These are phyloP conservation scores for Eospalax fontanierii DNA, from an alignment of 2,797 vertebrate species.

Conservation along the genomic window DNA sequence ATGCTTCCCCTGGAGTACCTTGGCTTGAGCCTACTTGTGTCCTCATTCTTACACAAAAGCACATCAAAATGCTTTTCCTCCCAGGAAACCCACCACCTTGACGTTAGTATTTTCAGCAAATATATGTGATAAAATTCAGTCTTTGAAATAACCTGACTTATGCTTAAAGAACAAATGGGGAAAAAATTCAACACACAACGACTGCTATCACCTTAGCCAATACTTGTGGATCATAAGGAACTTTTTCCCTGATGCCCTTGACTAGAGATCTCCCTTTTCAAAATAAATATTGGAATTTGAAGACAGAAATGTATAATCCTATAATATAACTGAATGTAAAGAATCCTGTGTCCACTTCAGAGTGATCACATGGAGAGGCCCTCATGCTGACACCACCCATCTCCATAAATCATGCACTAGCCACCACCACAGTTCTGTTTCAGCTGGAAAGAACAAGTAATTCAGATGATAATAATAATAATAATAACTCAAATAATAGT, in stretches of 20 bases:
- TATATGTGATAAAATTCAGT: slow-evolving; percentile 37
- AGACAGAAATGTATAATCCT: neutral
- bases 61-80: slow-evolving; percentile 10
- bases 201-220: neutral
- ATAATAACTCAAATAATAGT: neutral
- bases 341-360: too few species aligned
- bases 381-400: neutral
- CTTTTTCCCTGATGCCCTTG: neutral
- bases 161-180: neutral
- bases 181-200: neutral
- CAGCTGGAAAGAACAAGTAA: neutral
- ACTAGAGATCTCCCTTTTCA: neutral
- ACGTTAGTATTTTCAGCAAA: slow-evolving; percentile 11
- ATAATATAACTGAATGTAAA: neutral
- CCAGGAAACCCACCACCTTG: neutral
- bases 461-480: neutral
- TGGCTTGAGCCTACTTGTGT: neutral
- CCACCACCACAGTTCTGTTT: neutral
- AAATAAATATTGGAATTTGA: slow-evolving; percentile 43
- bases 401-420: neutral
- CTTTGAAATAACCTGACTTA: slow-evolving; percentile 37
- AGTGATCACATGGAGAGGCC: neutral
- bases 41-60: neutral
- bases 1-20: neutral
- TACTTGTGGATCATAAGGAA: neutral